phyloP scores from a whole-genome alignment of 2,113 vertebrate genomes.

The Camelus dromedarius region DNA sequence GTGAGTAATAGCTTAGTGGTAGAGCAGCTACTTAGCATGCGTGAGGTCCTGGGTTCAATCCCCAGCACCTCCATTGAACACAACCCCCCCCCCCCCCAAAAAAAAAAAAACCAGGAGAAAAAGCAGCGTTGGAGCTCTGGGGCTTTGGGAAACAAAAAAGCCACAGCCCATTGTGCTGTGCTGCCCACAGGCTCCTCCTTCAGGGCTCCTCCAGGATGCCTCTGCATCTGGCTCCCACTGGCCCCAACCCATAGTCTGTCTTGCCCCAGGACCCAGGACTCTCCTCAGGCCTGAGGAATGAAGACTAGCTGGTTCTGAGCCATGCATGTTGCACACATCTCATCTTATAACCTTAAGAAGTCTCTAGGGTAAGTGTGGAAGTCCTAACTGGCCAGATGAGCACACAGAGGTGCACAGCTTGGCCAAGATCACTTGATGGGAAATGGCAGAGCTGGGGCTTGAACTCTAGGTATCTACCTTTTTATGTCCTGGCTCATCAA shows the following conservation, averaged over 20 bases:
- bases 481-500: not conserved
- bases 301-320: not conserved
- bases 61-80: no score
- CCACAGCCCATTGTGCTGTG: not conserved
- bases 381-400: not conserved
- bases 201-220: not conserved
- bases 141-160: not conserved
- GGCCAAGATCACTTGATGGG: not conserved
- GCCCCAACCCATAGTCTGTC: no score
- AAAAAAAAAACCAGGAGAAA: no score
- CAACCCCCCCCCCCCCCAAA: no score
- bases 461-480: not conserved
- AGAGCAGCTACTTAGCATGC: no score
- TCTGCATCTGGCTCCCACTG: not conserved
- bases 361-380: not conserved
- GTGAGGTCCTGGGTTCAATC: no score
- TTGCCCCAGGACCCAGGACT: not conserved
- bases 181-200: not conserved
- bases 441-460: not conserved
- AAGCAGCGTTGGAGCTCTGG: not conserved
- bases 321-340: rapidly evolving
- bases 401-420: no score
- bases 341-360: not conserved
- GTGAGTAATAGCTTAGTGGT: no score
- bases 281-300: not conserved